Evolutionary conservation across 2,797 vertebrate genomes (phyloP).

Genomic region (Fistularia commersonii): DNA sequence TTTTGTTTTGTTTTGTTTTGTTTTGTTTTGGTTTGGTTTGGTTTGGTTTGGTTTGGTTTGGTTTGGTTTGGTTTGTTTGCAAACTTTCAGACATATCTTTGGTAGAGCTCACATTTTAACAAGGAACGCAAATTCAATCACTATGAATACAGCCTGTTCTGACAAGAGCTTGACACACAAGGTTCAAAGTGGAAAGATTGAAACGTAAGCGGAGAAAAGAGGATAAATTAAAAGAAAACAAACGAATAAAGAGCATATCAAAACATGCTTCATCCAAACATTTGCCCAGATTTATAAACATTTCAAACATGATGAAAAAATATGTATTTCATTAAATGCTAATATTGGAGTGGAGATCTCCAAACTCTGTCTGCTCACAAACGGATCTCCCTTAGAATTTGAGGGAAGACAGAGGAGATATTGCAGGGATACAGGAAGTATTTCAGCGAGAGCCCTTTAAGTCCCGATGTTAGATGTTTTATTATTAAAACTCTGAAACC

Average conservation of each 20-base stretch:
- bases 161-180: constrained; percentile 55
- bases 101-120: no score
- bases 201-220: constrained; percentile 76
- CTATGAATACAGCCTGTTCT: constrained; percentile 19
- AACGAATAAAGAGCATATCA: constrained; percentile 86
- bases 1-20: no score
- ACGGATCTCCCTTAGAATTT: constrained; percentile 39
- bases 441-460: constrained; percentile 62
- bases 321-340: constrained; percentile 95
- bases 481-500: constrained; percentile 68
- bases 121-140: constrained; percentile 11
- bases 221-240: constrained; percentile 92
- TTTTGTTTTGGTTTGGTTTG: no score
- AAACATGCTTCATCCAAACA: constrained; percentile 81
- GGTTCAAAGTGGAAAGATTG: constrained; percentile 73
- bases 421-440: constrained; percentile 70
- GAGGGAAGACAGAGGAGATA: constrained; percentile 65
- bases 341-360: constrained; percentile 83
- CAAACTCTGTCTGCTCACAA: constrained; percentile 43
- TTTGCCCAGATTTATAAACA: constrained; percentile 81
- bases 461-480: constrained; percentile 71
- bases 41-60: background rate
- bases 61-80: no score
- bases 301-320: constrained; percentile 87
- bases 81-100: no score